phyloP scores from a whole-genome alignment of 1,140 invertebrate species.

The Proctacanthus coquilletti region DNA sequence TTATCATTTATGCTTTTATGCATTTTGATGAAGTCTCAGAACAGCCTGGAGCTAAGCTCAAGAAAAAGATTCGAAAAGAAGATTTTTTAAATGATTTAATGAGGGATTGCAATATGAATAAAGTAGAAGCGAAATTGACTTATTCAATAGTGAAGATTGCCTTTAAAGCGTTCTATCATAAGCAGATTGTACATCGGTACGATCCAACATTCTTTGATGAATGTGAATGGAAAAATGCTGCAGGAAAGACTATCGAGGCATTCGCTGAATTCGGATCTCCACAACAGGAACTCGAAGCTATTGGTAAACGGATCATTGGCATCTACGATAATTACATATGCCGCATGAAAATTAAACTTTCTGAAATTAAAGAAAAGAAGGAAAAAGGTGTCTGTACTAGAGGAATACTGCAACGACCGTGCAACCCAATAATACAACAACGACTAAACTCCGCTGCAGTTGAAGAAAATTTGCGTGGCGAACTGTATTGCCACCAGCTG shows the following conservation, averaged over 20 bases:
- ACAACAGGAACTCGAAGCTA: too few relatives aligned
- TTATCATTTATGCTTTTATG: constrained; percentile 21
- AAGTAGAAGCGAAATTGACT: constrained; percentile 22
- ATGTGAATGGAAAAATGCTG: constrained; percentile 25
- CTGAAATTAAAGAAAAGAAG: too few relatives aligned
- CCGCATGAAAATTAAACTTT: too few relatives aligned
- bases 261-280: too few relatives aligned
- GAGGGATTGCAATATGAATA: constrained; percentile 26
- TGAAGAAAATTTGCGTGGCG: too few relatives aligned
- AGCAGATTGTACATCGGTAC: constrained; percentile 18
- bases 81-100: constrained; percentile 25
- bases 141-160: constrained; percentile 23
- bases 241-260: constrained; percentile 19
- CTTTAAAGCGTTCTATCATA: constrained; percentile 26
- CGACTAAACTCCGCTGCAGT: too few relatives aligned
- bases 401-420: too few relatives aligned
- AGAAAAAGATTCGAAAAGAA: constrained; percentile 22
- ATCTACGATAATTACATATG: too few relatives aligned
- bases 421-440: too few relatives aligned
- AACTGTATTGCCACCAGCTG: too few relatives aligned
- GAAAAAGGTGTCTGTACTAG: too few relatives aligned
- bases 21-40: constrained; percentile 14
- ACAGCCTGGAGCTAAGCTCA: constrained; percentile 25
- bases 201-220: constrained; percentile 22
- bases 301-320: too few relatives aligned